phyloP scores from a whole-genome alignment of 2,888 invertebrate genomes.

The Gari tellinella region DNA sequence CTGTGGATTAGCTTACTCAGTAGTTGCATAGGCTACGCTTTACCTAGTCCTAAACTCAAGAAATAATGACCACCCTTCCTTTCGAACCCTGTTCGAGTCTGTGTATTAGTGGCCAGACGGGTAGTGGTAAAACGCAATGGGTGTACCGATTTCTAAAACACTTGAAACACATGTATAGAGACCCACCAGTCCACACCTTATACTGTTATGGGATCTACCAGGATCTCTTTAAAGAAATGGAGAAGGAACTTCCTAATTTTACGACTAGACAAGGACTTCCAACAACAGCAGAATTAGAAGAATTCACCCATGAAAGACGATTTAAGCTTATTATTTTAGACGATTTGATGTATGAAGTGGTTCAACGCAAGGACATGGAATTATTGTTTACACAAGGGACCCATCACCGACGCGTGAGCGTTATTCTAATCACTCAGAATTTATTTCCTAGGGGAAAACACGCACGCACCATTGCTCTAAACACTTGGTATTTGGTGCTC shows the following conservation, averaged over 20 bases:
- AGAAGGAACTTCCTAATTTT: conserved; percentile 32
- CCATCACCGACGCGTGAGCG: conserved; percentile 25
- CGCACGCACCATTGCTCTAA: conserved; percentile 33
- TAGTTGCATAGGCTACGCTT: conserved; percentile 34
- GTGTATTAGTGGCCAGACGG: conserved; percentile 43
- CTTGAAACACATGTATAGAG: conserved; percentile 34
- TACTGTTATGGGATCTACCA: conserved; percentile 47
- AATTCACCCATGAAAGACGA: conserved; percentile 23
- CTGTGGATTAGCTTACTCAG: conserved; percentile 42
- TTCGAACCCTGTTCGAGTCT: conserved; percentile 53
- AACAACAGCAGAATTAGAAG: conserved; percentile 19
- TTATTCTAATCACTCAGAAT: conserved; percentile 17
- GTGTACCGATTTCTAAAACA: conserved; percentile 34
- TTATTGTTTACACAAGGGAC: conserved; percentile 34
- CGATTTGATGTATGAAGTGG: conserved; percentile 32
- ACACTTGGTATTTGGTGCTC: conserved; percentile 30
- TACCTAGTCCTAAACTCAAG: conserved; percentile 35
- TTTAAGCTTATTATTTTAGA: conserved; percentile 32
- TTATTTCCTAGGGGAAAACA: conserved; percentile 12
- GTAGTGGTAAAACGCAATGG: conserved; percentile 49
- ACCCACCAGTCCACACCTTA: conserved; percentile 32
- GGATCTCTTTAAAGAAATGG: conserved; percentile 33
- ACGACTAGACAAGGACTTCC: conserved; percentile 19
- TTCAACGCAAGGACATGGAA: conserved; percentile 22
- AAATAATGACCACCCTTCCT: conserved; percentile 32